Evolutionary conservation across 2,888 invertebrate species (phyloP).

Genomic region (Xylota segnis): DNA sequence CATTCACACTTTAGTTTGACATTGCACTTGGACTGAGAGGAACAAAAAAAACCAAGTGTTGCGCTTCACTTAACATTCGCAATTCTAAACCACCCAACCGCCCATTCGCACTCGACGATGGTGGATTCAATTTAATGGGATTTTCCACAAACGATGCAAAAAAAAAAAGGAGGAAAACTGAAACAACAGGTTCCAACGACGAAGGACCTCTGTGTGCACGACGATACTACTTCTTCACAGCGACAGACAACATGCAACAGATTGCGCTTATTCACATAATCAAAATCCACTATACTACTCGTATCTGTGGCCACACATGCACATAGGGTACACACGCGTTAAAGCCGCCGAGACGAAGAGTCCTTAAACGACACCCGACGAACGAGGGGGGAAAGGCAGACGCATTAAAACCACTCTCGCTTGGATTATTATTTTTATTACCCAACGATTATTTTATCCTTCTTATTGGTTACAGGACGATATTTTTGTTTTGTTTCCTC

Average conservation of each 20-base stretch:
- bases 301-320: constrained; percentile 27
- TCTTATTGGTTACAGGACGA: constrained; percentile 11
- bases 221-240: neutral
- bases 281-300: constrained; percentile 43
- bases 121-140: constrained; percentile 5
- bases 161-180: neutral
- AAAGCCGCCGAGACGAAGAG: constrained; percentile 38
- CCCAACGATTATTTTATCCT: constrained; percentile 48
- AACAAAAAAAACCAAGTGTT: constrained; percentile 45
- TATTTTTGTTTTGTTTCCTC: constrained; percentile 9
- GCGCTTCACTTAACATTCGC: constrained; percentile 19
- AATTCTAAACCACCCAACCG: neutral
- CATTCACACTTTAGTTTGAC: constrained; percentile 6
- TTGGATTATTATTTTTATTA: constrained; percentile 54
- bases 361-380: constrained; percentile 30
- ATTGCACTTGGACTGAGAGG: constrained; percentile 13
- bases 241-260: constrained; percentile 65
- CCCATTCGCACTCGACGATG: neutral
- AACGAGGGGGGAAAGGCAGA: constrained; percentile 16
- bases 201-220: constrained; percentile 11
- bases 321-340: constrained; percentile 15
- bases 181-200: constrained; percentile 36
- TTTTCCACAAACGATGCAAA: neutral
- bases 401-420: constrained; percentile 40
- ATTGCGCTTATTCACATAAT: constrained; percentile 66